Evolutionary conservation across 2,888 invertebrate genomes (phyloP).

Genomic region (Latrodectus elegans): DNA sequence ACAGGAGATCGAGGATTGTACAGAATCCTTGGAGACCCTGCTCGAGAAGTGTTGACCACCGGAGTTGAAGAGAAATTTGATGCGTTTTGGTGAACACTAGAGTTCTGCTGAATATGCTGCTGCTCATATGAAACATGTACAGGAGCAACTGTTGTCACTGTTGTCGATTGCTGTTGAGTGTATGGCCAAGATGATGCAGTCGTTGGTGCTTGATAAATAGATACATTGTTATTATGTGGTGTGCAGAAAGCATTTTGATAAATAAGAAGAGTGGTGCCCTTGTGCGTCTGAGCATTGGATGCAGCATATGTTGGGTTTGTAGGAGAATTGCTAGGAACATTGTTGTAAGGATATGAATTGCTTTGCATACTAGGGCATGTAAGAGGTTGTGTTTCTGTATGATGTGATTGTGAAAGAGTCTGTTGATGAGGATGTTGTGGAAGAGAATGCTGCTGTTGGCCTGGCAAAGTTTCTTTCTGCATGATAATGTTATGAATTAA

Average conservation of each 20-base stretch:
- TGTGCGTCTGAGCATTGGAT: conserved; percentile 40
- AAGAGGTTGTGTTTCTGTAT: conserved; percentile 33
- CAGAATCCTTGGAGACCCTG: conserved; percentile 56
- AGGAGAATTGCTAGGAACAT: conserved; percentile 46
- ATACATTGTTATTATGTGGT: conserved; percentile 61
- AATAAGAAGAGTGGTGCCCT: conserved; percentile 49
- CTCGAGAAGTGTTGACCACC: conserved; percentile 39
- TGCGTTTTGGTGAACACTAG: conserved; percentile 31
- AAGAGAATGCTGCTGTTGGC: conserved; percentile 75
- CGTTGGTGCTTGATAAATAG: conserved; percentile 43
- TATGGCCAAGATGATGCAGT: conserved; percentile 63
- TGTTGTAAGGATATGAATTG: conserved; percentile 47
- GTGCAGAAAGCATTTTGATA: conserved; percentile 71
- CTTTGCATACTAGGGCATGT: conserved; percentile 44
- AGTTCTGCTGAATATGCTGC: conserved; percentile 32
- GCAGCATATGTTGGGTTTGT: conserved; percentile 12
- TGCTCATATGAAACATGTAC: conserved; percentile 51
- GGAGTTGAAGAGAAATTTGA: conserved; percentile 31
- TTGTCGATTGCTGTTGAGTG: conserved; percentile 43
- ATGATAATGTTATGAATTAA: conserved; percentile 94
- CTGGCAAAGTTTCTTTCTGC: conserved; percentile 77
- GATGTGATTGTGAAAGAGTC: conserved; percentile 56
- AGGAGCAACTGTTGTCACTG: conserved; percentile 44
- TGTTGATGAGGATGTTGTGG: conserved; percentile 73
- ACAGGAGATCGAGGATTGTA: conserved; percentile 50